Conservation (phyloP, 2,888 invertebrate genomes). For the Drosophila vallismaia region DNA sequence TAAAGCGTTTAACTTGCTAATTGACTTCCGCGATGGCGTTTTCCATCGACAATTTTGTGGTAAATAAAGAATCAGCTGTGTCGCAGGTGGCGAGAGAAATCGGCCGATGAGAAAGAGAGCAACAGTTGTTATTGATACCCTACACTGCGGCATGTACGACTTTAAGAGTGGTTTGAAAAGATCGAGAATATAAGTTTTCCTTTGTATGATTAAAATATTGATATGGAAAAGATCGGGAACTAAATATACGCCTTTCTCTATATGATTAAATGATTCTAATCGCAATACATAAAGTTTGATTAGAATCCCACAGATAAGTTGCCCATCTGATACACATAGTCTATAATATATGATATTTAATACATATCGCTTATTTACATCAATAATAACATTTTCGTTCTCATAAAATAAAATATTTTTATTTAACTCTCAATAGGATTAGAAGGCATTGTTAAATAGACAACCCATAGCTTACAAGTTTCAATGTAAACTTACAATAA, state of each 20-base stretch:
- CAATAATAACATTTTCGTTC: not conserved
- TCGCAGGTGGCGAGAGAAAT: conserved; percentile 20
- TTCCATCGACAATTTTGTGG: conserved; percentile 13
- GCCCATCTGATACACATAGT: too few relatives aligned
- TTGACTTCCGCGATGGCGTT: conserved; percentile 18
- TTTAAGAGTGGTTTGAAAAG: not conserved
- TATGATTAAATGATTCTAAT: not conserved
- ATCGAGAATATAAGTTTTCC: not conserved
- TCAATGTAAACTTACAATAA: not conserved
- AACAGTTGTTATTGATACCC: conserved; percentile 17
- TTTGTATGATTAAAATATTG: too few relatives aligned
- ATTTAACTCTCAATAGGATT: not conserved
- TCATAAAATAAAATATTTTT: not conserved
- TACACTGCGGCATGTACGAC: not conserved
- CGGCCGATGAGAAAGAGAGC: conserved; percentile 32
- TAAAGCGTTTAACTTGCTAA: conserved; percentile 17
- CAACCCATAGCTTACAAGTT: too few relatives aligned
- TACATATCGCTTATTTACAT: too few relatives aligned
- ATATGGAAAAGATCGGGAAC: too few relatives aligned
- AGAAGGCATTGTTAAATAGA: not conserved
- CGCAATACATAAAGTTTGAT: not conserved
- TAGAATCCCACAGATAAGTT: not conserved
- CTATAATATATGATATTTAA: too few relatives aligned
- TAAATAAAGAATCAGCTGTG: conserved; percentile 68
- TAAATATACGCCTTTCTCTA: too few relatives aligned